Base-by-base conservation (phyloP, 2,797 vertebrate genomes). In the Heteromormyrus szaboi region DNA sequence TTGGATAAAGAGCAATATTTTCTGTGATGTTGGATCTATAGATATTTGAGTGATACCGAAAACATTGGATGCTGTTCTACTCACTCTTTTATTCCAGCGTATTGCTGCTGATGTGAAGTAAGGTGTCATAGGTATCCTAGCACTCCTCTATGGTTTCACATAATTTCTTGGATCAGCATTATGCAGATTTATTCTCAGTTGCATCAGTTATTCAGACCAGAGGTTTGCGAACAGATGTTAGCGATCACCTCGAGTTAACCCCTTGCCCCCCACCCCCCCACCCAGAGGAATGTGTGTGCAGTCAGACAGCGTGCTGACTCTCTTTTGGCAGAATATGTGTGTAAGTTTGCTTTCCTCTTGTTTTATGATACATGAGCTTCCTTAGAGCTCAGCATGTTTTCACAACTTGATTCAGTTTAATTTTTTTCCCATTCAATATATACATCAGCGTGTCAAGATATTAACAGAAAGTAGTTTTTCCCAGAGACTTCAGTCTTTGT, bases 401-500 rank as follows among this genome's bases (percentile, higher is more conserved):
- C 76, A 22, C 46, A 87, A 68, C 89, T 91, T 83, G 89, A 46
- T 83, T 65, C 72, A 56, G 54, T 89, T 37, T 84, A 37, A n/a
- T 48, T 68, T 50, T 59, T 86, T 44, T n/a, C 85, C 86, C 51
- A 62, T 76, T 90, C 56, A 33, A 85, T 76, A 25, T 59, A 83
- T 62, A 76, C 12, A 90, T 89, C 90, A 85, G 6, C 33, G 65
- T 85, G 44, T 89, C 79, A 89, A 85, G 87, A 79, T 91, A 92
- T 92, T 90, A 91, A 92, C 91, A 92, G 90, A 91, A 86, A 89
- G 22, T 59, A 33, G 62, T 65, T 86, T 29, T 89, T 88, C 84
- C 87, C 91, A 86, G 79, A 62, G 19, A 72, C 29, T 29, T 68
- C 29, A 68, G 65, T 37, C 29, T 33, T 72, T 14, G 29, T 12